These are phyloP conservation scores for Eupithecia insigniata DNA, from an alignment of 2,888 invertebrate genomes.

Conservation along the genomic window DNA sequence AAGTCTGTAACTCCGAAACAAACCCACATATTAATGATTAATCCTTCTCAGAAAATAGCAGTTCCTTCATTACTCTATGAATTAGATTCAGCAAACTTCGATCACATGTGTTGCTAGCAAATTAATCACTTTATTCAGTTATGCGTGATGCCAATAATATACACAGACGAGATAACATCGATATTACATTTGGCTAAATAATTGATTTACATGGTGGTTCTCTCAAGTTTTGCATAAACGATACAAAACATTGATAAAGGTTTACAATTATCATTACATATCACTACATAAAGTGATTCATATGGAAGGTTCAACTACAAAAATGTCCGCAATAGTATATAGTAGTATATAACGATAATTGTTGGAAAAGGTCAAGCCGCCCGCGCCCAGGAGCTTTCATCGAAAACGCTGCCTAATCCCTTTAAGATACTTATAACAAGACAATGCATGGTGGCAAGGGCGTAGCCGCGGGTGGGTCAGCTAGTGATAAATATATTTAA, in stretches of 20 bases:
- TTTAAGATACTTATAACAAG: too few species aligned
- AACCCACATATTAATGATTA: neutral
- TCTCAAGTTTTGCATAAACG: neutral
- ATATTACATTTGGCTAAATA: neutral
- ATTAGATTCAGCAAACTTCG: neutral
- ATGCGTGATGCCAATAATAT: neutral
- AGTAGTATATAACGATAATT: too few species aligned
- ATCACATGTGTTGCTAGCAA: neutral
- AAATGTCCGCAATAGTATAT: too few species aligned
- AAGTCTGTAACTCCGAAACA: neutral
- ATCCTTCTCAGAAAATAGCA: neutral
- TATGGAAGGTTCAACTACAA: too few species aligned
- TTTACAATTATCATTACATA: too few species aligned
- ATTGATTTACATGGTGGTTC: neutral
- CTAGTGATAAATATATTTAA: too few species aligned
- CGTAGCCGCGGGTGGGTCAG: too few species aligned
- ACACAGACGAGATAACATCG: neutral
- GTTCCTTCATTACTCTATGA: neutral
- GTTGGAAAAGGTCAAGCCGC: too few species aligned
- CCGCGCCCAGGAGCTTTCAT: too few species aligned
- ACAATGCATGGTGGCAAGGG: too few species aligned
- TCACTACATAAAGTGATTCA: too few species aligned
- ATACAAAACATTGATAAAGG: neutral
- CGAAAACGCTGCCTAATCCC: too few species aligned
- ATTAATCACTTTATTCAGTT: slow-evolving; percentile 5